Evolutionary conservation across 1,140 invertebrate species (phyloP).

Genomic region (Manduca sexta): DNA sequence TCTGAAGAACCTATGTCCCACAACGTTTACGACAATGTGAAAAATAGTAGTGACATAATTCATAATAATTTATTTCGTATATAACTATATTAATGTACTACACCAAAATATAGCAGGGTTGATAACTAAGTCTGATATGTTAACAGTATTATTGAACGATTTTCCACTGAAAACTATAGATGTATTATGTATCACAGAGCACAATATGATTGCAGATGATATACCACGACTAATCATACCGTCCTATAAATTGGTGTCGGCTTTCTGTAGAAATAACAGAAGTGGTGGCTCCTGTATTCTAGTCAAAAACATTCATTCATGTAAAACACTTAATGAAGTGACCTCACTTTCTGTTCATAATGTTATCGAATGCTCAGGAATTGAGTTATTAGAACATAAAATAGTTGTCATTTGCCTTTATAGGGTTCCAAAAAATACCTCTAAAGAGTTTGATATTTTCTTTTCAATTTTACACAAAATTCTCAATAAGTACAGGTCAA

Average conservation of each 20-base stretch:
- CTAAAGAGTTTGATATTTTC: slow-evolving; percentile 1
- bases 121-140: background rate
- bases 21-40: background rate
- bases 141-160: background rate
- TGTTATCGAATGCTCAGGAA: too few relatives aligned
- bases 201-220: background rate
- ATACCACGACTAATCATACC: slow-evolving; percentile 2
- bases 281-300: slow-evolving; percentile 17
- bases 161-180: background rate
- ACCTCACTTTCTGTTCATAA: too few relatives aligned
- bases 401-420: slow-evolving; percentile 17
- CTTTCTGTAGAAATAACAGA: slow-evolving; percentile 7
- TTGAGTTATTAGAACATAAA: slow-evolving; percentile 7
- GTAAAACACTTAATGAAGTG: slow-evolving; percentile 2
- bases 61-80: background rate
- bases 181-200: background rate
- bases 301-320: slow-evolving; percentile 2
- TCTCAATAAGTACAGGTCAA: background rate
- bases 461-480: slow-evolving; percentile 1
- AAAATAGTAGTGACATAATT: background rate
- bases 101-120: background rate
- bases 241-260: slow-evolving; percentile 11
- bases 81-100: slow-evolving; percentile 1
- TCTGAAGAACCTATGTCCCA: too few relatives aligned
- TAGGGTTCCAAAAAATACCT: slow-evolving; percentile 7